Percentiles rank a stretch among this genome's conserved stretches.
phyloP scores from a whole-genome alignment of 2,113 vertebrate species.

The Megaceryle maxima region DNA sequence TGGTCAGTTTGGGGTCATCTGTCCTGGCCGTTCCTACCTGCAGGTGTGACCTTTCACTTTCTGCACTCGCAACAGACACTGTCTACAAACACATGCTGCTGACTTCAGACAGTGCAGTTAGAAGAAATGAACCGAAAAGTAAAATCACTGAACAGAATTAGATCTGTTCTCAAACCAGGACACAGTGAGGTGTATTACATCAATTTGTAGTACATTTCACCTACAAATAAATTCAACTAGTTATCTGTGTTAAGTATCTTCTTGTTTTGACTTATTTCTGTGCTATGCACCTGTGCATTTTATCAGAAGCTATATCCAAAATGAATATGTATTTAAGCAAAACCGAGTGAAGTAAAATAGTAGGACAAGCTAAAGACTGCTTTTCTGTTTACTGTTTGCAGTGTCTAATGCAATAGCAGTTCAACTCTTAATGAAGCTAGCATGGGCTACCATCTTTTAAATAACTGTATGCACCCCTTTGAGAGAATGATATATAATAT shows the following conservation, averaged over 20 bases:
- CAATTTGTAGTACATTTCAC: fast-evolving
- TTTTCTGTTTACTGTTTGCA: neutral
- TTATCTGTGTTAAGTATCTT: neutral
- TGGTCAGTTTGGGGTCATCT: too few species aligned
- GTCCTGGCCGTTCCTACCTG: too few species aligned
- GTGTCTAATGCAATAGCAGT: neutral
- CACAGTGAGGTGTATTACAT: neutral
- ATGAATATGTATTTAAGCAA: neutral
- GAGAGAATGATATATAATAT: fast-evolving
- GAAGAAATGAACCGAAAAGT: too few species aligned
- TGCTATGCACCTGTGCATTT: neutral
- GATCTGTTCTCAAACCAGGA: too few species aligned
- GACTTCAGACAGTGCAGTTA: too few species aligned
- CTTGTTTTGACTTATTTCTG: neutral
- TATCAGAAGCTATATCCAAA: neutral
- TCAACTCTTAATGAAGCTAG: neutral
- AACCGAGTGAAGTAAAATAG: neutral
- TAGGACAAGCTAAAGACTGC: neutral
- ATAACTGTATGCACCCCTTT: neutral
- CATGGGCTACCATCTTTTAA: neutral
- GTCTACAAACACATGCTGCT: too few species aligned
- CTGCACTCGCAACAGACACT: too few species aligned
- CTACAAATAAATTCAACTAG: neutral
- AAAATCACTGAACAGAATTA: too few species aligned
- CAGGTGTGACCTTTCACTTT: too few species aligned